Evolutionary conservation across 2,113 vertebrate genomes (phyloP), one percentile per base, ranked within the genome.

Genomic region (Eulemur rufifrons): DNA sequence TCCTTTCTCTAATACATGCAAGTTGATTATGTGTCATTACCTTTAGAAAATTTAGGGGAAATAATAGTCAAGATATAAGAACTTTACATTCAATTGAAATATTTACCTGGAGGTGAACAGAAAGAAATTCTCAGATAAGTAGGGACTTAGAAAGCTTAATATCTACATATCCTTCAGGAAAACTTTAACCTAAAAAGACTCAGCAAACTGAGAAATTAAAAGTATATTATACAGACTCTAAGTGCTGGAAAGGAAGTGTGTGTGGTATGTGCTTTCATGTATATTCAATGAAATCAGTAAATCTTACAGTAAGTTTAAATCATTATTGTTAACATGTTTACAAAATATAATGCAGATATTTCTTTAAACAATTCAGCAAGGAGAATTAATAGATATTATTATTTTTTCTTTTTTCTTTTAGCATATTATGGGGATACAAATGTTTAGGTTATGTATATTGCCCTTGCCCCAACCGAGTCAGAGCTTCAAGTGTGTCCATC

Each of bases 61-160:
- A 81, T 29, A 15, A 11, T 8, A 74, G 37, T 27, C 39, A 81
- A 47, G 2, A 47, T 45, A 21, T 54, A 82, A 82, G 25, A 94
- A 69, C 32, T 91, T 91, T 59, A 37, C 74, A 61, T 76, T 94
- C 50, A 74, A 59, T 82, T 85, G 81, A 86, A 89, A 94, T 94
- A 76, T 59, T 68, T 74, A 59, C 21, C 18, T 76, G 5, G 32
- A 81, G 47, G 11, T 86, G 29, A 91, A 68, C 14, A 81, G 32
- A 32, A 76, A 95, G 7, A 78, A 71, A 78, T 50, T 54, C 25
- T 86, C 74, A 86, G 23, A 37, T 86, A 86, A 78, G 12, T 84
- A 89, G 10, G 1, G 54, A 66, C 20, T 73, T 29, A 76, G 25
- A 90, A n/a, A 74, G 27, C 47, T 82, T 68, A 86, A 76, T 82